Evolutionary conservation across 2,888 invertebrate species (phyloP), one percentile per base, ranked within the genome.

Genomic region (Amblyjoppa fuscipennis): DNA sequence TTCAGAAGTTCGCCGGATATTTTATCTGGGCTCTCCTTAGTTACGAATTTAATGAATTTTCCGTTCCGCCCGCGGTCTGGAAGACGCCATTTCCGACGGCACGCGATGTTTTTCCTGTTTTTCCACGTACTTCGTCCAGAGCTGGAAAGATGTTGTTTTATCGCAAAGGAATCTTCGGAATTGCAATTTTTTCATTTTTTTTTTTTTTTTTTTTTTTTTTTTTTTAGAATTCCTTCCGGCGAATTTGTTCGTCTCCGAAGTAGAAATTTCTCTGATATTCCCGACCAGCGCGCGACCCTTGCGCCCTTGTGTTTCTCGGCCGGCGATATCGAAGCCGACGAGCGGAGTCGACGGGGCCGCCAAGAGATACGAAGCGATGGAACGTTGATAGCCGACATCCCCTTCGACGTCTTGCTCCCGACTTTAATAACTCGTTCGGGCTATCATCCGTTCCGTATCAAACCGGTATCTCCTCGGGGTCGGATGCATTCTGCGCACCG

Each of bases 381-480:
- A 53, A 71, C 71, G 49, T 53, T 53, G 71, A 71, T 71, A 71
- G 31, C 53, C 51, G 71, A 71, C 53, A 53, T 53, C 51, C 34
- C 61, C 53, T 78, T 78, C 73, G 78, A 83, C 78, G 77, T 83
- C 83, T 83, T 74, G 20, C 56, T 68, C 59, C 78, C 61, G 41
- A 49, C 68, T 66, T 74, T 51, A 79, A 83, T 83, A 79, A 83
- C 79, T 83, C 79, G 59, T 59, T 73, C 59, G 73, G 28, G 79
- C 75, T 79, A 83, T 83, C 79, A 83, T 83, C 79, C 34, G 64
- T 68, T 38, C 61, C 53, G 11, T 56, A 83, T 79, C 79, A 79
- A 79, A 79, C 74, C 79, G 74, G 83, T 79, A 83, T 77, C 74
- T 79, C 69, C 49, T 70, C 75, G 83, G 66, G 83, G 20, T 83